A percentile compares a stretch with the other conserved stretches of the same genome.
phyloP scores from a whole-genome alignment of 2,113 vertebrate genomes.

The Epinephelus lanceolatus region DNA sequence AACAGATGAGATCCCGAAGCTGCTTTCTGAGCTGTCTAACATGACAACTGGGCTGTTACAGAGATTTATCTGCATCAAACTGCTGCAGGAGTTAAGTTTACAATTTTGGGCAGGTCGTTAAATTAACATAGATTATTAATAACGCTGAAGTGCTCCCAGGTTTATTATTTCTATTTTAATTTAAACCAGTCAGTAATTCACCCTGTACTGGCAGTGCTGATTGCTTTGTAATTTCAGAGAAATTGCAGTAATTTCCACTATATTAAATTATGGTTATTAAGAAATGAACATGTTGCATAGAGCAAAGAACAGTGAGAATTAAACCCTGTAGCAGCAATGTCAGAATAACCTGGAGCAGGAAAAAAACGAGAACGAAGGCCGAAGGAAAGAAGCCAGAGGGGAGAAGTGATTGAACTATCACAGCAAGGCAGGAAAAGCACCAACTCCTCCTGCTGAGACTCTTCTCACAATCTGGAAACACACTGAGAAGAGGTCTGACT shows the following conservation, averaged over 20 bases:
- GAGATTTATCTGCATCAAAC: slow-evolving; percentile 3
- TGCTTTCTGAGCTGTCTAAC: slow-evolving; percentile 28
- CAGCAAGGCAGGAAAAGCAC: slow-evolving; percentile 5
- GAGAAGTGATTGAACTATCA: slow-evolving; percentile 9
- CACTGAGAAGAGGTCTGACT: neutral
- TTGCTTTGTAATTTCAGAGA: slow-evolving; percentile 5
- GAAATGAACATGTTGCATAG: neutral
- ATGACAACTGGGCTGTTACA: neutral
- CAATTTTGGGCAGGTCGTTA: neutral
- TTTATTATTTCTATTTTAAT: slow-evolving; percentile 6
- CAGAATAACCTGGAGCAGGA: slow-evolving; percentile 4
- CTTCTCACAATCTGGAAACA: slow-evolving; percentile 8
- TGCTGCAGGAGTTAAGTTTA: neutral
- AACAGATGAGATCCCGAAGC: neutral
- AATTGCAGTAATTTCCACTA: neutral
- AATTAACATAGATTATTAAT: neutral
- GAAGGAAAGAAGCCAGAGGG: neutral
- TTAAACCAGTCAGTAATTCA: neutral
- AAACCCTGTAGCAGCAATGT: neutral
- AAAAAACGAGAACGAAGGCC: neutral
- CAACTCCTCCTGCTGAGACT: slow-evolving; percentile 6
- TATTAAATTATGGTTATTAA: neutral
- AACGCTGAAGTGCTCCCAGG: neutral
- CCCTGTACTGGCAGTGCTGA: neutral
- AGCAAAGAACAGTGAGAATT: neutral